Evolutionary conservation across 1,140 invertebrate species (phyloP), one percentile per base, ranked within the genome.

Genomic region (Cardiocondyla obscurior): DNA sequence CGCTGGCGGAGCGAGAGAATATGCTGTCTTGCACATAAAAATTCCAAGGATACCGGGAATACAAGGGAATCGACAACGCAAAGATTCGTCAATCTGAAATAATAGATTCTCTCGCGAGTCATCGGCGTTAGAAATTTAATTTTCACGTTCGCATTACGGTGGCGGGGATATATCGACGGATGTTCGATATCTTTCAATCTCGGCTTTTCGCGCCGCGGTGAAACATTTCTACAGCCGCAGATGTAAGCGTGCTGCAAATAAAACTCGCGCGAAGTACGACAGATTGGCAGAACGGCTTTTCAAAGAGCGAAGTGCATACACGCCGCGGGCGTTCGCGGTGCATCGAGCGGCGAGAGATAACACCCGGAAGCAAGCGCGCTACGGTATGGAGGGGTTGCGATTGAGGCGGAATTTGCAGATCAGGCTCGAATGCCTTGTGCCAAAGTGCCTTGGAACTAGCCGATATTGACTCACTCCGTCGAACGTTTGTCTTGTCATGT

Each of bases 301-400:
- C 44, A 36, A 36, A 64, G 39, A 74, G 39, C 44, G 60, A 69
- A 74, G 55, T 74, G 55, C 49, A 64, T 62, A 77, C 33, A 67
- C 60, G 46, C 74, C 62, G 22, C 8, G 69, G 62, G 74, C 62
- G 19, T 79, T 67, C 22, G 33, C 62, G 16, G 33, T 69, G 74
- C 62, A 79, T 79, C 33, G 74, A 79, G 12, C 33, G 46, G 62
- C 46, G 46, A 79, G 46, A 79, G 62, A 79, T 79, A 79, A 69
- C 74, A 67, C 33, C 62, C 74, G 33, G 60, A 28, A 65, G 60
- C 74, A 33, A 77, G 25, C 44, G 22, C 14, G 44, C 28, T 73
- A 28, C 19, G 22, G 25, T 57, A 39, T 12, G 12, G 46, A 10
- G 44, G 53, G 60, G 53, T 30, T 49, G 46, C 30, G 44, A 53